Evolutionary conservation across 2,797 vertebrate species (phyloP).

Genomic region (Taenioides sp.): DNA sequence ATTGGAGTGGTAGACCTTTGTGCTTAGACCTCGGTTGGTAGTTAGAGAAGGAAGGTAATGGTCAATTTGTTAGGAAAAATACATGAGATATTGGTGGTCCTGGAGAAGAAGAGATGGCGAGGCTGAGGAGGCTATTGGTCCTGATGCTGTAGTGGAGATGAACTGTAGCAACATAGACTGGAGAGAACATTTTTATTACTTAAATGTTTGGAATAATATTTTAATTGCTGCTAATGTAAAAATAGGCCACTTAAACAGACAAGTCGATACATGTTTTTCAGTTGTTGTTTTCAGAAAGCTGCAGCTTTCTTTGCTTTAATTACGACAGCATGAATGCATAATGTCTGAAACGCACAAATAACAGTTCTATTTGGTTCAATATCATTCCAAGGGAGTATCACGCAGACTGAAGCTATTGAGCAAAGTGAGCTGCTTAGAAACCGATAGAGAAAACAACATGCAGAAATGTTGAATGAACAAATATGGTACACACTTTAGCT

Average conservation of each 20-base stretch:
- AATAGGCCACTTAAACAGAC: background rate
- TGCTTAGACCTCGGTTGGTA: too few relatives aligned
- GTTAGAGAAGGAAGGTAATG: too few relatives aligned
- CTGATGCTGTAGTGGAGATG: too few relatives aligned
- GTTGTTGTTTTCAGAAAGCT: background rate
- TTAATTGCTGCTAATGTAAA: background rate
- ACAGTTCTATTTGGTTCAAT: too few relatives aligned
- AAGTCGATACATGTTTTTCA: background rate
- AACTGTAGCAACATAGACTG: too few relatives aligned
- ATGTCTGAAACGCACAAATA: background rate
- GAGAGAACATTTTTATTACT: too few relatives aligned
- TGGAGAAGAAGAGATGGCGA: too few relatives aligned
- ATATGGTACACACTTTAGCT: background rate
- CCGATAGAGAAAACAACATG: background rate
- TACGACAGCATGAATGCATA: background rate
- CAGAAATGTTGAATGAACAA: background rate
- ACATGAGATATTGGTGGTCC: too few relatives aligned
- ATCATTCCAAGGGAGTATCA: background rate
- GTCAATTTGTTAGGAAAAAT: too few relatives aligned
- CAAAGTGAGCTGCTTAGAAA: background rate
- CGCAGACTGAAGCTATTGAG: background rate
- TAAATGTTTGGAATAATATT: background rate
- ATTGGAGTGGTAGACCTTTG: too few relatives aligned
- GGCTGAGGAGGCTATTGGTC: too few relatives aligned
- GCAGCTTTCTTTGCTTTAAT: background rate